phyloP scores from a whole-genome alignment of 2,113 vertebrate genomes.

The Xiphias gladius region DNA sequence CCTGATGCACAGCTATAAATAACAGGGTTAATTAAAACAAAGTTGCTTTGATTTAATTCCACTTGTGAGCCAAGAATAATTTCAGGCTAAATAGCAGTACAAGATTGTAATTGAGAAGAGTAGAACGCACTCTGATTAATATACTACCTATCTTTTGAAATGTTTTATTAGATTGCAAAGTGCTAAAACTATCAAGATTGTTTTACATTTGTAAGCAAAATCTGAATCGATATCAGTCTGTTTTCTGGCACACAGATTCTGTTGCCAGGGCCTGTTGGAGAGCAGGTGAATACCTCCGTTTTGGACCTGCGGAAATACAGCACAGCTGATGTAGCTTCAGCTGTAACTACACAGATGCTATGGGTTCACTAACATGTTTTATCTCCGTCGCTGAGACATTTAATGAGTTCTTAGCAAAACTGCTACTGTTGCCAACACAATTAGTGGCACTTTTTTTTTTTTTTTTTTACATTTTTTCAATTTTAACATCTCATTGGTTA shows the following conservation, averaged over 20 bases:
- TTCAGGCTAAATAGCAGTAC: neutral
- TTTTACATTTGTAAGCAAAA: neutral
- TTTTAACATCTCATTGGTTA: too few relatives aligned
- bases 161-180: too few relatives aligned
- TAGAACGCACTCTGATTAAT: neutral
- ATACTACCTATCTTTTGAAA: too few relatives aligned
- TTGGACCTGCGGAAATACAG: slow-evolving; percentile 86
- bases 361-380: slow-evolving; percentile 66
- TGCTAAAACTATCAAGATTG: neutral
- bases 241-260: slow-evolving; percentile 82
- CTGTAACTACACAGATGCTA: slow-evolving; percentile 85
- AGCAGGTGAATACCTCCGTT: slow-evolving; percentile 76
- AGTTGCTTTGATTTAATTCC: neutral
- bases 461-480: neutral
- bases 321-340: slow-evolving; percentile 84
- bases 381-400: neutral
- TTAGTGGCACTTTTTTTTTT: too few relatives aligned
- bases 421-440: neutral
- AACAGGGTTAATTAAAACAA: neutral
- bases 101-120: neutral
- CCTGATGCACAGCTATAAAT: neutral
- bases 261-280: slow-evolving; percentile 81
- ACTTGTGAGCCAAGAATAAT: neutral
- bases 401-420: neutral
- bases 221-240: neutral